These are phyloP conservation scores for Burhinus bistriatus DNA, from an alignment of 2,113 vertebrate genomes.

Conservation along the genomic window DNA sequence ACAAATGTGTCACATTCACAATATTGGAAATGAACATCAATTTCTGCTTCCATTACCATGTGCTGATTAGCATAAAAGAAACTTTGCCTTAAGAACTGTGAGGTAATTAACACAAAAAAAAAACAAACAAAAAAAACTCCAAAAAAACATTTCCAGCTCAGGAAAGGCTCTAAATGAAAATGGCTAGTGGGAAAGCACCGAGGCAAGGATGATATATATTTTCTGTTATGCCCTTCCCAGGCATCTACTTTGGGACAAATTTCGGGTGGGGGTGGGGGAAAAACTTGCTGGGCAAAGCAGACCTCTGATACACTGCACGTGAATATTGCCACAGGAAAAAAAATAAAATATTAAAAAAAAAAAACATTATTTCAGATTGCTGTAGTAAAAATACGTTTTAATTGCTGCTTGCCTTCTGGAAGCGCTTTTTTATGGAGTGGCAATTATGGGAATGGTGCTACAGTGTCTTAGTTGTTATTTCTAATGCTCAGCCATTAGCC, in stretches of 20 bases:
- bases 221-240: neutral
- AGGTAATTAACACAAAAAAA: neutral
- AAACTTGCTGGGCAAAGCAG: neutral
- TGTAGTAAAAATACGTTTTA: neutral
- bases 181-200: neutral
- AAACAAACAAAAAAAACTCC: too few species aligned
- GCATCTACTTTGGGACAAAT: neutral
- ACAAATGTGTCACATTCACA: neutral
- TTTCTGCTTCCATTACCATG: neutral
- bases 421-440: neutral
- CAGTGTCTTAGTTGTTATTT: neutral
- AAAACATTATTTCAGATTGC: neutral
- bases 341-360: too few species aligned
- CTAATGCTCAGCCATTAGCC: neutral
- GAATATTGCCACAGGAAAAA: neutral
- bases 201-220: neutral
- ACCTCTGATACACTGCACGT: neutral
- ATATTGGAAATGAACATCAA: neutral
- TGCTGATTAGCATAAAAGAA: neutral
- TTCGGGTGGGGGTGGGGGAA: too few species aligned
- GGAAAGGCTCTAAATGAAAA: neutral
- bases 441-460: neutral
- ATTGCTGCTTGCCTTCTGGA: conserved; percentile 4
- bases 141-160: neutral
- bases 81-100: neutral